Conservation (phyloP, 2,113 vertebrate species). For the Nycticebus coucang region DNA sequence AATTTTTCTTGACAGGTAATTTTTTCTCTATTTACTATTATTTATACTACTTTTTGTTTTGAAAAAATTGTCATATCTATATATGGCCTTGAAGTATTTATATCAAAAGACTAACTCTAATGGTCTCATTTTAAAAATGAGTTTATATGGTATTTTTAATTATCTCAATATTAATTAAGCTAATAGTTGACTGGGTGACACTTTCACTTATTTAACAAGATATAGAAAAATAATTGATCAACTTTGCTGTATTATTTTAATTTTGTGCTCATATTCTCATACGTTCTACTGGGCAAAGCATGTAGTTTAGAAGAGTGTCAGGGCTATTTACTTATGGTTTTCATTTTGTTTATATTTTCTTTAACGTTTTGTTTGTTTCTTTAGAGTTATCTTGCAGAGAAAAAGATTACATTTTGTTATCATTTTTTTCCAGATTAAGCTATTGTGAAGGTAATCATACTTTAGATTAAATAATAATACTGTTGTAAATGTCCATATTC, state of each 20-base stretch:
- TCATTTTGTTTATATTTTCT: not conserved
- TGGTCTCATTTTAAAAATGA: not conserved
- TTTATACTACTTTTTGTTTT: not conserved
- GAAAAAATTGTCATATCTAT: not conserved
- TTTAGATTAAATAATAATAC: not conserved
- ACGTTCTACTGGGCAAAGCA: not conserved
- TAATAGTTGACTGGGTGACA: not conserved
- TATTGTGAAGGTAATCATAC: not conserved
- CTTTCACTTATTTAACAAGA: not conserved
- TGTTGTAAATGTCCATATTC: not conserved
- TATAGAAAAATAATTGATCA: not conserved
- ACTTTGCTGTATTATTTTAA: not conserved
- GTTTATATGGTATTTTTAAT: not conserved
- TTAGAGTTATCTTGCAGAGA: not conserved
- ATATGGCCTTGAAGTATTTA: not conserved
- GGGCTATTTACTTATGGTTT: not conserved
- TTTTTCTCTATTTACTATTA: too few relatives aligned
- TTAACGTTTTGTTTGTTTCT: not conserved
- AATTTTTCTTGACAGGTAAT: not conserved
- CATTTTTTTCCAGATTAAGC: not conserved
- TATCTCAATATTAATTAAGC: not conserved
- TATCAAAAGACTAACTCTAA: not conserved
- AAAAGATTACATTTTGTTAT: not conserved
- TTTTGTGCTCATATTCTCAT: not conserved
- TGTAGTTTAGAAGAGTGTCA: not conserved